phyloP scores from a whole-genome alignment of 2,888 invertebrate species.

The Bedellia somnulentella region DNA sequence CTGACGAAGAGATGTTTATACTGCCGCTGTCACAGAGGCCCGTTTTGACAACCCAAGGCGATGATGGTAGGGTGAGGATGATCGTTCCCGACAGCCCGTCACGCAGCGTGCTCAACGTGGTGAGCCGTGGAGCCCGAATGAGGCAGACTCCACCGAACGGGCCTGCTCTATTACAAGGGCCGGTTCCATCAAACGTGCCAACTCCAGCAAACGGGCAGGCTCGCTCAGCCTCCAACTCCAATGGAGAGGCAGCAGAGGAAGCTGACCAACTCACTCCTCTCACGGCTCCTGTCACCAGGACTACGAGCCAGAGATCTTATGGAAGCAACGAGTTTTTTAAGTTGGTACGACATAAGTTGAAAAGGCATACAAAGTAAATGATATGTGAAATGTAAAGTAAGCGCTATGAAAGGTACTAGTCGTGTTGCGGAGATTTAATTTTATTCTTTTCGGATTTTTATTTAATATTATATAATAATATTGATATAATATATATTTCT shows the following conservation, averaged over 20 bases:
- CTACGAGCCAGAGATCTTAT: conserved; percentile 84
- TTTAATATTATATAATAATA: too few relatives aligned
- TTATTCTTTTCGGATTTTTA: too few relatives aligned
- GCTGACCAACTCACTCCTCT: conserved; percentile 52
- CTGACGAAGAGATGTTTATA: conserved; percentile 62
- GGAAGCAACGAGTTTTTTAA: conserved; percentile 84
- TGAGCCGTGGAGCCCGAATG: not conserved
- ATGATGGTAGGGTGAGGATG: conserved; percentile 63
- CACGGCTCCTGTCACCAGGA: conserved; percentile 69
- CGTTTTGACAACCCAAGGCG: conserved; percentile 62
- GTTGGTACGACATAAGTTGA: conserved; percentile 81
- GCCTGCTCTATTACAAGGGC: too few relatives aligned
- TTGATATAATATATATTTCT: too few relatives aligned
- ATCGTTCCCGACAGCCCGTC: conserved; percentile 65
- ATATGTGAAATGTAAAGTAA: too few relatives aligned
- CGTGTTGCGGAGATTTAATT: too few relatives aligned
- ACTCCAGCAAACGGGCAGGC: too few relatives aligned
- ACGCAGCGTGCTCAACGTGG: conserved; percentile 28
- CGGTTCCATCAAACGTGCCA: too few relatives aligned
- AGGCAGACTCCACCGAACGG: too few relatives aligned
- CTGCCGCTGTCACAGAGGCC: conserved; percentile 69
- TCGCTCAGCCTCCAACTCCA: too few relatives aligned
- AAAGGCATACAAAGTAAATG: conserved; percentile 79
- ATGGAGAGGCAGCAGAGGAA: conserved; percentile 62
- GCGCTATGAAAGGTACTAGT: too few relatives aligned